Evolutionary conservation across 2,888 invertebrate species (phyloP).

Genomic region (Ornithoptera priamus): DNA sequence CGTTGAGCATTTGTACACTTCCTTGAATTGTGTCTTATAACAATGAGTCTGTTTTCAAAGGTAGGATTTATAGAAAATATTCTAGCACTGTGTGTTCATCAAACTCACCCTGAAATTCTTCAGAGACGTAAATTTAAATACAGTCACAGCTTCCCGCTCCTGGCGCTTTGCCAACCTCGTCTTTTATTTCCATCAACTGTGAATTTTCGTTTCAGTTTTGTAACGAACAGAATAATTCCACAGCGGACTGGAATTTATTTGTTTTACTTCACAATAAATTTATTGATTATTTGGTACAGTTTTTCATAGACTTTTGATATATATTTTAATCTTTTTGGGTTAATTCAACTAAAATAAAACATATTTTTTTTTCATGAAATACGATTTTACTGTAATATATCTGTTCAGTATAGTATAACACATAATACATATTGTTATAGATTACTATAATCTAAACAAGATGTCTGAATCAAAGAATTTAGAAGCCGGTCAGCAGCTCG

Average conservation of each 20-base stretch:
- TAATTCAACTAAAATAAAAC: background rate
- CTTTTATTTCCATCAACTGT: constrained; percentile 66
- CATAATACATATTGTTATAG: constrained; percentile 22
- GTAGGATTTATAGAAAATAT: constrained; percentile 26
- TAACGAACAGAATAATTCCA: constrained; percentile 48
- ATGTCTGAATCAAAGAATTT: constrained; percentile 70
- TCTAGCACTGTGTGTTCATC: constrained; percentile 19
- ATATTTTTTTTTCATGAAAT: background rate
- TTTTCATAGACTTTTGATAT: background rate
- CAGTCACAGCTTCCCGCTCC: constrained; percentile 54
- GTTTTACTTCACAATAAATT: constrained; percentile 26
- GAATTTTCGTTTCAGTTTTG: constrained; percentile 52
- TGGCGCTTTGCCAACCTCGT: constrained; percentile 60
- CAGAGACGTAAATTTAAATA: constrained; percentile 66
- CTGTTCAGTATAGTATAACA: background rate
- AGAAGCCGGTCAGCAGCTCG: constrained; percentile 70
- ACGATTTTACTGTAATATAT: background rate
- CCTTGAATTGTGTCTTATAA: constrained; percentile 13
- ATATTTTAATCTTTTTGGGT: background rate
- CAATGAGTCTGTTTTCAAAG: constrained; percentile 33
- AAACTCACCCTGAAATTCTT: constrained; percentile 48
- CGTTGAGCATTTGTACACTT: constrained; percentile 9
- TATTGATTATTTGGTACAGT: constrained; percentile 30
- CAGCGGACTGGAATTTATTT: constrained; percentile 35
- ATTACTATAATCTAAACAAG: constrained; percentile 35